phyloP scores from a whole-genome alignment of 2,113 vertebrate genomes.

The Callaeas wilsoni region DNA sequence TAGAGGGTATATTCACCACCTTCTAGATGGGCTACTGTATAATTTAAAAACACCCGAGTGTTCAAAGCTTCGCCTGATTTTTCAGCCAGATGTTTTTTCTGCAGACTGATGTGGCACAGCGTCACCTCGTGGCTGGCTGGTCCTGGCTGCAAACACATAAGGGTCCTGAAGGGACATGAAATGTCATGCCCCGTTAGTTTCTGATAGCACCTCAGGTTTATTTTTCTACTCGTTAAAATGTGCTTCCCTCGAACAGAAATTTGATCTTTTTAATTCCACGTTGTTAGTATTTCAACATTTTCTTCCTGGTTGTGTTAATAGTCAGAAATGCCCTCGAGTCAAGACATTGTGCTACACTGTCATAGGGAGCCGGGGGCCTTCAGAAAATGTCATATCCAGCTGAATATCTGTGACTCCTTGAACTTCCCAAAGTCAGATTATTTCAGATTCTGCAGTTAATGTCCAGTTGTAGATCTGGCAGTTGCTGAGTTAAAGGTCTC shows the following conservation, averaged over 20 bases:
- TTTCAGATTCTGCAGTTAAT: background rate
- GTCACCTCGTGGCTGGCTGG: background rate
- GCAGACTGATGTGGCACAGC: background rate
- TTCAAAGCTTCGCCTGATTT: background rate
- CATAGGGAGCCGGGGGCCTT: background rate
- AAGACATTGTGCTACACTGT: background rate
- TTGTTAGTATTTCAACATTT: background rate
- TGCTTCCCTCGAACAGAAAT: background rate
- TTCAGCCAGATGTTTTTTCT: background rate
- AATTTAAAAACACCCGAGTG: background rate
- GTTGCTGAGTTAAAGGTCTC: background rate
- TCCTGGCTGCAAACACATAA: background rate
- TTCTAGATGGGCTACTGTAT: background rate
- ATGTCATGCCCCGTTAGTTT: background rate
- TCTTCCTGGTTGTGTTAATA: background rate
- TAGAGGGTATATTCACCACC: background rate
- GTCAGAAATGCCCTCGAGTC: background rate
- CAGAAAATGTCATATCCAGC: background rate
- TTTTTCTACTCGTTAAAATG: background rate
- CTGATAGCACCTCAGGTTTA: background rate
- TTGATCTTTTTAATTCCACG: background rate
- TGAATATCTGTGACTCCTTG: background rate
- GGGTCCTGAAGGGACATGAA: background rate
- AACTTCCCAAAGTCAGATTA: background rate
- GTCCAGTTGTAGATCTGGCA: background rate